Evolutionary conservation across 2,797 vertebrate species (phyloP), one percentile per base, ranked within the genome.

Genomic region (Xenentodon cancila): DNA sequence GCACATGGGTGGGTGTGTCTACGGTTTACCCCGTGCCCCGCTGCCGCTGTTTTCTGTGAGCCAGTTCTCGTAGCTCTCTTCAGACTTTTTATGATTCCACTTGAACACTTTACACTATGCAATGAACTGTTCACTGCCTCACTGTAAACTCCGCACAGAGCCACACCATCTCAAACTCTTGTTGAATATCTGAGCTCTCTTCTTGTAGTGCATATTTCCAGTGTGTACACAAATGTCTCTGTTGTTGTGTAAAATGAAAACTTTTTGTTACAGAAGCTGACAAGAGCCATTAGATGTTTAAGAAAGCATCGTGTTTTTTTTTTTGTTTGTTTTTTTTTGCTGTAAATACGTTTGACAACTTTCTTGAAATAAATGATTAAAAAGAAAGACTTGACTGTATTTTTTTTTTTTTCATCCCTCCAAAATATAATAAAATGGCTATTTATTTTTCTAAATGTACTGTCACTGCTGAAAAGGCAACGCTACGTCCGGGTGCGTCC

Each of bases 281-380:
- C 55, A 46, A 64, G 86, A 91, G 83, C 86, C 87, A 84, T 86
- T 81, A 63, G 79, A 87, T 81, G 75, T 90, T 82, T 86, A 63
- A 84, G 32, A 51, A 86, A 81, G 66, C 71, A 81, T 82, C 25
- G 25, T 43, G 2, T 44, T 45, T 50, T 17, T 49, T 64, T 68
- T 80, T 82, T n/a, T n/a, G n/a, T n/a, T n/a, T 43, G 2, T 44
- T 45, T 50, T 17, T 49, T 64, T 68, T 80, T 82, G 59, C 62
- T 91, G 85, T 91, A 89, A 89, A 91, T 89, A 86, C 86, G 62
- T 87, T 88, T 86, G 77, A 86, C 56, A 77, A 85, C 37, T 77
- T 89, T 90, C 84, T 85, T 85, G 69, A 22, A 92, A 90, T 91
- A 92, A 92, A 92, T 59, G 27, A 71, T 78, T 7, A 56, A 83